These are phyloP conservation scores for Perithous albicinctus DNA, from an alignment of 2,888 invertebrate genomes.

Conservation along the genomic window DNA sequence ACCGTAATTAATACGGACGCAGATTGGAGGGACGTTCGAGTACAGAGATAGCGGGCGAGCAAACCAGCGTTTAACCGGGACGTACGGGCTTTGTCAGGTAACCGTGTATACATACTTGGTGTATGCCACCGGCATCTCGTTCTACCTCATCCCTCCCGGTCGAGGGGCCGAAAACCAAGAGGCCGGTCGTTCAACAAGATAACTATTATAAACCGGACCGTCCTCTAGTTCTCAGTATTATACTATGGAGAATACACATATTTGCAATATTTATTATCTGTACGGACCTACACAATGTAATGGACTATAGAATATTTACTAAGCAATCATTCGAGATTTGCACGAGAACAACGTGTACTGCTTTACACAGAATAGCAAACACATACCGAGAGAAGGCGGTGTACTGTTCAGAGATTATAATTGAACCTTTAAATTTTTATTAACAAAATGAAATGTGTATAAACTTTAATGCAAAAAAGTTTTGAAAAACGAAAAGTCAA, in stretches of 20 bases:
- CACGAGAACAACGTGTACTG: neutral
- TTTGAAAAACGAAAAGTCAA: neutral
- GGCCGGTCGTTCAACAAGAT: conserved; percentile 79
- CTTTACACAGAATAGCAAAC: neutral
- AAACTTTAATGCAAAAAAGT: neutral
- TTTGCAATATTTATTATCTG: neutral
- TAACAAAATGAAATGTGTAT: neutral
- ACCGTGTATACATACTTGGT: conserved; percentile 45
- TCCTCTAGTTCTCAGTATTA: conserved; percentile 44
- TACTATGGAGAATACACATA: conserved; percentile 42
- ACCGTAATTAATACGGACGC: conserved; percentile 83
- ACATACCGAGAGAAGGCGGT: too few relatives aligned
- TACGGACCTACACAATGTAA: neutral
- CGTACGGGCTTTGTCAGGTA: conserved; percentile 81
- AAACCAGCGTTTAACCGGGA: conserved; percentile 81
- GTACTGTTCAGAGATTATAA: neutral
- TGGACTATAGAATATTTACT: neutral
- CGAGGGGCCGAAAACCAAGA: conserved; percentile 31
- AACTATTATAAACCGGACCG: conserved; percentile 71
- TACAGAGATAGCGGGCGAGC: conserved; percentile 73
- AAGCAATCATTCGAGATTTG: neutral
- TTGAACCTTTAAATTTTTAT: neutral
- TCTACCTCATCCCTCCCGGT: conserved; percentile 50
- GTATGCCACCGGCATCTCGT: conserved; percentile 39
- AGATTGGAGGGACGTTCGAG: conserved; percentile 82